These are phyloP conservation scores for Tholera decimalis DNA, from an alignment of 2,888 invertebrate genomes.

Conservation along the genomic window DNA sequence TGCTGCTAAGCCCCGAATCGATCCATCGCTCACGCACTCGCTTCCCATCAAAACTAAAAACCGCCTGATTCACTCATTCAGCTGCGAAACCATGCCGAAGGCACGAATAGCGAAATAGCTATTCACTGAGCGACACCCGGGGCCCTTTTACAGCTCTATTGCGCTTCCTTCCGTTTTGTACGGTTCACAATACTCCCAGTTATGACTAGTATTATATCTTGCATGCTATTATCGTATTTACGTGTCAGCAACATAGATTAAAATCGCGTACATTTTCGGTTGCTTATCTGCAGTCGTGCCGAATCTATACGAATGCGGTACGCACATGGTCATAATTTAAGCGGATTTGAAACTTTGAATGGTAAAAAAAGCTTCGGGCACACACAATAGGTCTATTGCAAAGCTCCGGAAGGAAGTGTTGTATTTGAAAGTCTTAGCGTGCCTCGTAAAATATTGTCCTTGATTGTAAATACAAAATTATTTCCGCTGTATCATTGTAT, in stretches of 20 bases:
- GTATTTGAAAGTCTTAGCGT: slow-evolving; percentile 65
- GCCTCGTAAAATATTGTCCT: slow-evolving; percentile 65
- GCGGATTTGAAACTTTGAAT: slow-evolving; percentile 43
- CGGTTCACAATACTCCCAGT: slow-evolving; percentile 51
- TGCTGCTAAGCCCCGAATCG: slow-evolving; percentile 84
- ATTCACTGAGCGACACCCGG: slow-evolving; percentile 78
- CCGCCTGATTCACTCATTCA: slow-evolving; percentile 77
- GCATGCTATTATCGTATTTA: slow-evolving; percentile 58
- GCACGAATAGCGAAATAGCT: slow-evolving; percentile 86
- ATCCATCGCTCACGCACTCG: slow-evolving; percentile 86
- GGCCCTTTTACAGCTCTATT: slow-evolving; percentile 79
- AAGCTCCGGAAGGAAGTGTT: slow-evolving; percentile 77
- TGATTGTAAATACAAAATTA: slow-evolving; percentile 59
- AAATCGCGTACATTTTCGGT: slow-evolving; percentile 34
- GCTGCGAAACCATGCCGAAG: slow-evolving; percentile 81
- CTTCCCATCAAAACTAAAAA: slow-evolving; percentile 80
- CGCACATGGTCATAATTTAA: slow-evolving; percentile 43
- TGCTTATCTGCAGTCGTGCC: slow-evolving; percentile 22
- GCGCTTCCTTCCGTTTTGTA: slow-evolving; percentile 83
- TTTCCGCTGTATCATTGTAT: slow-evolving; percentile 69
- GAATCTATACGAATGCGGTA: slow-evolving; percentile 43
- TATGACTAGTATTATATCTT: slow-evolving; percentile 55
- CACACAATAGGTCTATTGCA: slow-evolving; percentile 62
- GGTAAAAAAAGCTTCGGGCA: slow-evolving; percentile 24
- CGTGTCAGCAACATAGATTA: slow-evolving; percentile 30